A percentile compares a stretch with the other conserved stretches of the same genome.
Conservation (phyloP, 2,888 invertebrate species). For the Eupelmus urozonus region DNA sequence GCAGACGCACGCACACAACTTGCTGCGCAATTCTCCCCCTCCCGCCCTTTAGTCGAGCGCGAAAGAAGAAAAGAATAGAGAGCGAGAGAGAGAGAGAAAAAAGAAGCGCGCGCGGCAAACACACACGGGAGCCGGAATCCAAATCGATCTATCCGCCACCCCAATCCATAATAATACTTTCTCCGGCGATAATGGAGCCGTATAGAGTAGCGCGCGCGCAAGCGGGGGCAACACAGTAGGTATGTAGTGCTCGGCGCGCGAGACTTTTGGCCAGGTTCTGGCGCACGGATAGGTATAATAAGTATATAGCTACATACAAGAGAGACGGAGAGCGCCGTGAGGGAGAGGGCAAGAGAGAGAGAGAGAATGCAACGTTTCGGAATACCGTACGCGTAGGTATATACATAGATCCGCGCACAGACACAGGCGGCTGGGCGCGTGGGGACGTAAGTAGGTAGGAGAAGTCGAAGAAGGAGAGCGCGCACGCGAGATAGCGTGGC, state of each 20-base stretch:
- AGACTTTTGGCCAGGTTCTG: constrained; percentile 27
- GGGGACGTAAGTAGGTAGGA: neutral
- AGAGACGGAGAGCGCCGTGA: neutral
- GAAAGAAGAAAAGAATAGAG: neutral
- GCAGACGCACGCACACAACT: constrained; percentile 35
- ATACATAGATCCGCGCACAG: neutral
- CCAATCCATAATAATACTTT: constrained; percentile 39
- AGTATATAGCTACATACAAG: neutral
- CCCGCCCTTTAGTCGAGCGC: no score
- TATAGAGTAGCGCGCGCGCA: no score
- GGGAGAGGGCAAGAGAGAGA: neutral
- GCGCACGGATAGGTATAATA: neutral
- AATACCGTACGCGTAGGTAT: constrained; percentile 14
- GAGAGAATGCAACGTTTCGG: constrained; percentile 34
- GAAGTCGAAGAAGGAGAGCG: constrained; percentile 24
- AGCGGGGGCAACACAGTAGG: neutral
- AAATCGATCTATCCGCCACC: constrained; percentile 52
- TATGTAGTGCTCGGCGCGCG: constrained; percentile 4
- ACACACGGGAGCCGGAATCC: constrained; percentile 36
- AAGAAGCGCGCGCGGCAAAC: neutral
- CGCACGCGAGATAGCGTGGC: neutral
- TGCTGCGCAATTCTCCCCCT: constrained; percentile 43
- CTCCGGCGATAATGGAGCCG: constrained; percentile 43
- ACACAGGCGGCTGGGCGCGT: neutral
- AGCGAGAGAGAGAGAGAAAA: constrained; percentile 16